Evolutionary conservation across 2,888 invertebrate genomes (phyloP).

Genomic region (Arrhopalites spinosus): DNA sequence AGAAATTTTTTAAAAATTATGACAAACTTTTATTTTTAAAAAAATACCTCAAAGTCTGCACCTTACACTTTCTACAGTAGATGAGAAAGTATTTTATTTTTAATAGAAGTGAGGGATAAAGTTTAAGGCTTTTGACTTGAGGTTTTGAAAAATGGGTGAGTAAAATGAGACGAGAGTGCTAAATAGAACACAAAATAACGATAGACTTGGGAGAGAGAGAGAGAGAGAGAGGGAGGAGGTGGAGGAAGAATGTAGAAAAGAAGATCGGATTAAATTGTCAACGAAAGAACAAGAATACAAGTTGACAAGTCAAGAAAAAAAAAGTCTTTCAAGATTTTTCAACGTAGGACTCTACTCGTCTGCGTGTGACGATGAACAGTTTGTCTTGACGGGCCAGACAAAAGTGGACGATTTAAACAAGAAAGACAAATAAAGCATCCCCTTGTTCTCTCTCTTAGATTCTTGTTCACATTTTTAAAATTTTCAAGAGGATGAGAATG

Average conservation of each 20-base stretch:
- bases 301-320: constrained; percentile 25
- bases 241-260: neutral
- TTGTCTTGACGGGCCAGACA: constrained; percentile 26
- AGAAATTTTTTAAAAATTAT: too few relatives aligned
- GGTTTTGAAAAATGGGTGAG: too few relatives aligned
- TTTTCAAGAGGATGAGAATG: constrained; percentile 6
- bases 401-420: constrained; percentile 18
- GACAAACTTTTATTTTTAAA: too few relatives aligned
- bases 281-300: neutral
- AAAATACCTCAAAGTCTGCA: too few relatives aligned
- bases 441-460: constrained; percentile 1
- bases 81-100: too few relatives aligned
- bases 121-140: too few relatives aligned
- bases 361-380: neutral
- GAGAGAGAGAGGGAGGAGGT: neutral
- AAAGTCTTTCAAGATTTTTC: too few relatives aligned
- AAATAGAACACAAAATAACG: neutral
- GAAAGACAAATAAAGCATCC: constrained; percentile 13
- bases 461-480: constrained; percentile 19
- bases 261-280: constrained; percentile 28
- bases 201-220: neutral
- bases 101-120: too few relatives aligned
- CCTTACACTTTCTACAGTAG: too few relatives aligned
- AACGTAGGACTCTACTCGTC: neutral
- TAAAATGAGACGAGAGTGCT: too few relatives aligned